Base-by-base conservation (phyloP, 1,140 invertebrate species). In the Meteorus sp. region DNA sequence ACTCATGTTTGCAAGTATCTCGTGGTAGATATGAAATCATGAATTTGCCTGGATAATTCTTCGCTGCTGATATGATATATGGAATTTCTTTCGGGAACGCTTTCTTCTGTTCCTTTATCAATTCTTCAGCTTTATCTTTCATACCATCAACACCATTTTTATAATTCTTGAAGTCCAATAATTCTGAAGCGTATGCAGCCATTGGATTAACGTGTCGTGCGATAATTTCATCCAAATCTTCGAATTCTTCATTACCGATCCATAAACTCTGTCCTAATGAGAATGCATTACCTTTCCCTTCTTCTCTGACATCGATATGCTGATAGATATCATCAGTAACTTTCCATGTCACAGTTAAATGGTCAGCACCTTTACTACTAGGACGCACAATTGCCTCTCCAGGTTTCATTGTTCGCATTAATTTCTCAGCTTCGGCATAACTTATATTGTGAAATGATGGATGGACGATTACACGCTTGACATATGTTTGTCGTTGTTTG, bases 161-260 rank as follows among this genome's bases (percentile, higher is more conserved):
- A 73, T 89, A 97, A 72, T 98, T 97, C 71, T 95, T 96, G 75
- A 96, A 98, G 17, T 88, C 85, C 9, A 97, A 79, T 22, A 99
- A 83, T 72, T 99, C 97, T 0, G 94, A 84, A 1, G 93, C 94
- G 72, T 91, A 90, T 0, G 87, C 84, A 2, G 97, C 95, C 94
- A 99, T 97, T 0, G 97, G 97, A 63, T 92, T 95, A 3, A 99
- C 89, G 77, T 97, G 87, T 8, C 96, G 86, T 0, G 97, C 96
- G 31, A 99, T 94, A 43, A 99, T 99, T 89, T 99, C 97, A 80
- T 99, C 97, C 11, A 99, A 79, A 81, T 99, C 97, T 83, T 99
- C 97, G 80, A 96, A 99, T 69, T 97, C 92, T 69, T 93, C 92
- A 53, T 84, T 88, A 9, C 88, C 89, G 61, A 98, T 97, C 86